Conservation (phyloP, 2,888 invertebrate genomes). For the Aricia artaxerxes region DNA sequence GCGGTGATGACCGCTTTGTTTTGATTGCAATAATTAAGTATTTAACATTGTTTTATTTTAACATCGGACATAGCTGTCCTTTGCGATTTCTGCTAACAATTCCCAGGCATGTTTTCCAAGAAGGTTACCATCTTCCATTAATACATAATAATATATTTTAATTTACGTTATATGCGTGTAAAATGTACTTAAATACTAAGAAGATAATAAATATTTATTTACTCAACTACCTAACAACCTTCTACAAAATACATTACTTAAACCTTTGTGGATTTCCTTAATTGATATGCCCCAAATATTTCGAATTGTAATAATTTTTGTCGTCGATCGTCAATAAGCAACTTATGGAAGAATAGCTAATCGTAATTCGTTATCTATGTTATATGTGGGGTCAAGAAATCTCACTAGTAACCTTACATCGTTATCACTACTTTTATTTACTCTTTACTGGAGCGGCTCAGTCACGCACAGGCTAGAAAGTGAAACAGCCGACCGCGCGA, state of each 20-base stretch:
- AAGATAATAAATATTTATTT: background rate
- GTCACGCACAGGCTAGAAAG: slow-evolving; percentile 60
- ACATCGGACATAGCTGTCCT: background rate
- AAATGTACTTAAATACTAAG: background rate
- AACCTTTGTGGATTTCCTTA: background rate
- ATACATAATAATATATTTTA: background rate
- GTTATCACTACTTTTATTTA: slow-evolving; percentile 47
- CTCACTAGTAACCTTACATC: slow-evolving; percentile 39
- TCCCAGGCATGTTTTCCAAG: background rate
- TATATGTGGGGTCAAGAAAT: slow-evolving; percentile 25
- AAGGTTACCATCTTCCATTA: background rate
- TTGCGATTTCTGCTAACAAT: background rate
- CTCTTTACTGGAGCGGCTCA: slow-evolving; percentile 47
- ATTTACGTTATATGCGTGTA: background rate
- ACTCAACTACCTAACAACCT: slow-evolving; percentile 21
- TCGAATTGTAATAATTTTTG: background rate
- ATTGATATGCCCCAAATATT: slow-evolving; percentile 10
- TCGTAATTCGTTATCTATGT: background rate
- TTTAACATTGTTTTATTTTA: background rate
- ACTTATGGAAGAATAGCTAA: background rate
- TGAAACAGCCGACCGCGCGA: slow-evolving; percentile 55
- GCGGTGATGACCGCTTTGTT: background rate
- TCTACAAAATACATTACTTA: background rate
- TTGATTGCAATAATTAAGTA: background rate
- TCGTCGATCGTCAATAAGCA: background rate